Evolutionary conservation across 1,140 invertebrate genomes (phyloP).

Genomic region (Hermetia illucens): DNA sequence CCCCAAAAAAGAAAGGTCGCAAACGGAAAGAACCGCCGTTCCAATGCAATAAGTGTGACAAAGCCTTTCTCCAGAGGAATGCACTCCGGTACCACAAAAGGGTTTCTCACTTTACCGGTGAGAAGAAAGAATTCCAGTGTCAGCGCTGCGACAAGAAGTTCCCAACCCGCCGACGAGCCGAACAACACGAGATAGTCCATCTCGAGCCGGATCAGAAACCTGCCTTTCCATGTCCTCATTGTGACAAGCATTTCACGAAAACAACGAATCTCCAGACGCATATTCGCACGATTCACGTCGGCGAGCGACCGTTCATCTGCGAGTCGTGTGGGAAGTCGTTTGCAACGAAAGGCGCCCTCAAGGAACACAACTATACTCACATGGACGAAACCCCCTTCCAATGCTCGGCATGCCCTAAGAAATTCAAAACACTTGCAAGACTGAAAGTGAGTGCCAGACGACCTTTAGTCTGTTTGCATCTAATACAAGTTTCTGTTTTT

Average conservation of each 20-base stretch:
- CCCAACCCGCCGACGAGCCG: slow-evolving; percentile 22
- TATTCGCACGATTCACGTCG: slow-evolving; percentile 30
- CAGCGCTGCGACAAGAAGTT: slow-evolving; percentile 22
- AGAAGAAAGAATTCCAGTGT: slow-evolving; percentile 3
- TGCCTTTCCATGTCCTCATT: slow-evolving; percentile 26
- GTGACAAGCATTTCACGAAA: slow-evolving; percentile 24
- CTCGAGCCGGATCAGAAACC: slow-evolving; percentile 26
- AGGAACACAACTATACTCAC: slow-evolving; percentile 35
- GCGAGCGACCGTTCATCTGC: slow-evolving; percentile 32
- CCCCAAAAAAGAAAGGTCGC: neutral
- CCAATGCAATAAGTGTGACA: too few species aligned
- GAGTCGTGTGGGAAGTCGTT: slow-evolving; percentile 32
- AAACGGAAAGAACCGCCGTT: neutral
- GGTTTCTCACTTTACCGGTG: too few species aligned
- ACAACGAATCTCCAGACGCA: slow-evolving; percentile 25
- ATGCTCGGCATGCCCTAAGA: slow-evolving; percentile 31
- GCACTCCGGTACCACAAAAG: too few species aligned
- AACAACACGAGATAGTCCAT: slow-evolving; percentile 30
- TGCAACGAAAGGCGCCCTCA: slow-evolving; percentile 31
- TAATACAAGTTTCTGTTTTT: neutral
- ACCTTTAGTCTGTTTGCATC: too few species aligned
- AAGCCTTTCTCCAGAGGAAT: too few species aligned
- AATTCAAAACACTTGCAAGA: slow-evolving; percentile 26
- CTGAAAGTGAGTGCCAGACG: slow-evolving; percentile 14
- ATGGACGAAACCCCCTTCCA: slow-evolving; percentile 33